Conservation (phyloP, 2,113 vertebrate genomes). For the Chionodraco myersi region DNA sequence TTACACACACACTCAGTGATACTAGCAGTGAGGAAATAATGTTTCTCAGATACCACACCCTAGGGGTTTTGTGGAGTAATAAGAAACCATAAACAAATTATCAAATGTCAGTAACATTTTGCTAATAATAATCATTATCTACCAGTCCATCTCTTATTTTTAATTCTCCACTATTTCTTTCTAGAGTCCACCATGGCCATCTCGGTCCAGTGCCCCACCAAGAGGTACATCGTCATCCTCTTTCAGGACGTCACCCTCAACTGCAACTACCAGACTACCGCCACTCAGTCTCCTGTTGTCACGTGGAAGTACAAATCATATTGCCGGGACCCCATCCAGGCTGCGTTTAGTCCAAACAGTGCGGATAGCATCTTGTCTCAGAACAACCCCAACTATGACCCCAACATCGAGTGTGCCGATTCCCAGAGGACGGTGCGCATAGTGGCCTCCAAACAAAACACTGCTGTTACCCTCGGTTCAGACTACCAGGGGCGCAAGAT, state of each 20-base stretch:
- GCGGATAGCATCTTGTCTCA: constrained; percentile 83
- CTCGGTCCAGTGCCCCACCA: constrained; percentile 73
- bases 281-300: constrained; percentile 76
- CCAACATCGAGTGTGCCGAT: constrained; percentile 90
- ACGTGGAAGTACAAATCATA: constrained; percentile 92
- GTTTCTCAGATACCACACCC: constrained; percentile 27
- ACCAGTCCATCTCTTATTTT: not conserved
- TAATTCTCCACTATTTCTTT: constrained; percentile 1
- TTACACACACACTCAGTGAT: constrained; percentile 32
- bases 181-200: constrained; percentile 75
- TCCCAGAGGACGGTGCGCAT: constrained; percentile 84
- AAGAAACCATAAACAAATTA: not conserved
- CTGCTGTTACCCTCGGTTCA: constrained; percentile 78
- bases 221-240: constrained; percentile 86
- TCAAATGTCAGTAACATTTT: not conserved
- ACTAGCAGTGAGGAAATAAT: constrained; percentile 45
- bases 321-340: constrained; percentile 88
- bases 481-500: constrained; percentile 89
- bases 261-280: constrained; percentile 84
- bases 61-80: not conserved
- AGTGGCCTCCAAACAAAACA: constrained; percentile 89
- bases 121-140: not conserved
- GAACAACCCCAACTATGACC: constrained; percentile 88
- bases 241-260: constrained; percentile 90
- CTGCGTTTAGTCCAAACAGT: constrained; percentile 87